Conservation (phyloP, 2,113 vertebrate genomes). For the Ageneiosus marmoratus region DNA sequence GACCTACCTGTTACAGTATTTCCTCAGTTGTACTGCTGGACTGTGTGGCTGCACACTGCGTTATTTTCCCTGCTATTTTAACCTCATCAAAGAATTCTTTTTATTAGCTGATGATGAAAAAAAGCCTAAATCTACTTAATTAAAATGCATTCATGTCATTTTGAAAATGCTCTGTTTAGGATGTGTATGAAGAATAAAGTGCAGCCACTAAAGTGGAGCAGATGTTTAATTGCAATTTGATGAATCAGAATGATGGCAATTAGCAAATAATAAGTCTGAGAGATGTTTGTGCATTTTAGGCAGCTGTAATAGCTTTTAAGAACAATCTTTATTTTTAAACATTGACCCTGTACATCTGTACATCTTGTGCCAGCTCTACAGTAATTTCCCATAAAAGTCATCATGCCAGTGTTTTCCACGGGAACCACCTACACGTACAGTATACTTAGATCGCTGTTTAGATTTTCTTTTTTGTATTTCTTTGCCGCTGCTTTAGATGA, state of each 20-base stretch:
- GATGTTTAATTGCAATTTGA: neutral
- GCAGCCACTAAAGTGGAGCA: neutral
- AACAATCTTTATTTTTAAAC: neutral
- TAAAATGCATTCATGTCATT: neutral
- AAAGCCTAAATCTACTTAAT: neutral
- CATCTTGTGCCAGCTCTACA: neutral
- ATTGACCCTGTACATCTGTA: neutral
- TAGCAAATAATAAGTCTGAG: neutral
- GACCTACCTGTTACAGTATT: neutral
- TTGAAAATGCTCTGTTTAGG: neutral
- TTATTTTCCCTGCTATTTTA: neutral
- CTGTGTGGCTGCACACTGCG: neutral
- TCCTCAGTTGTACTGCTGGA: neutral
- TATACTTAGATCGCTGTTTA: neutral
- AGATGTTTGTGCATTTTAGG: neutral
- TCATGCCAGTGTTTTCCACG: neutral
- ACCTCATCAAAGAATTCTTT: neutral
- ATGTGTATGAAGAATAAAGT: neutral
- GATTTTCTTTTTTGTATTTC: neutral
- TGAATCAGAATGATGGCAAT: neutral
- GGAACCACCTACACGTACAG: neutral
- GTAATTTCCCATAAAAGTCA: neutral
- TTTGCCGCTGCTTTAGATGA: slow-evolving; percentile 75
- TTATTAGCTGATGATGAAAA: neutral
- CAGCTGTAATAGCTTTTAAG: neutral